A percentile compares a stretch with the other conserved stretches of the same genome.
These are phyloP conservation scores for Hippolais icterina DNA, from an alignment of 2,113 vertebrate genomes.

Conservation along the genomic window DNA sequence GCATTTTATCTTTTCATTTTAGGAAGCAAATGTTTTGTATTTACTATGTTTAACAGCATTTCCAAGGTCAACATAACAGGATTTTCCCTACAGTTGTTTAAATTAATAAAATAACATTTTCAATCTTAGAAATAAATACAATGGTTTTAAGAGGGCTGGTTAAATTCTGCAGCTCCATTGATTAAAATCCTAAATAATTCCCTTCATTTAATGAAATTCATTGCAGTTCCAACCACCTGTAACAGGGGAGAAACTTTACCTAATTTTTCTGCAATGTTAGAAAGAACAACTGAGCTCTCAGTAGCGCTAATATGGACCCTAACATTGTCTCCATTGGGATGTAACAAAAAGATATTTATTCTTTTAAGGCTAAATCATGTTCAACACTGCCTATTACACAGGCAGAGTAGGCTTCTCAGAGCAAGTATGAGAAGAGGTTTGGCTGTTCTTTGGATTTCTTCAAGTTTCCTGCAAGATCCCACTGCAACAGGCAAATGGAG, in stretches of 20 bases:
- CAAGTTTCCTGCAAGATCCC: not conserved
- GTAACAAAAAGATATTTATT: not conserved
- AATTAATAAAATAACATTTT: not conserved
- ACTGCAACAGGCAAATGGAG: not conserved
- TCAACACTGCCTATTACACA: not conserved
- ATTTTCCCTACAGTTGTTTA: not conserved
- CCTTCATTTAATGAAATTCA: not conserved
- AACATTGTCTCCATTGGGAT: not conserved
- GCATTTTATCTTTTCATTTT: not conserved
- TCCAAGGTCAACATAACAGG: not conserved
- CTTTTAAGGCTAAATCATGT: not conserved
- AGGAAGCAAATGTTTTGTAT: constrained; percentile 10
- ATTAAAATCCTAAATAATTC: not conserved
- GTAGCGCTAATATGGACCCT: not conserved
- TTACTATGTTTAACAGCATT: not conserved
- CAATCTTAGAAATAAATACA: not conserved
- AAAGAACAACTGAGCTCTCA: not conserved
- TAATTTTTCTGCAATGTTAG: not conserved
- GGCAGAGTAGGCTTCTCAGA: not conserved
- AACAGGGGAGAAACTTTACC: not conserved
- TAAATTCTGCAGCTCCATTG: not conserved
- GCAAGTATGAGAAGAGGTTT: not conserved
- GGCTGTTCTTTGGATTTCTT: not conserved
- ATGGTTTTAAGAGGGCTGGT: not conserved
- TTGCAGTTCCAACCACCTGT: not conserved